Conservation (phyloP, 2,113 vertebrate species). For the Eurystomus gularis region DNA sequence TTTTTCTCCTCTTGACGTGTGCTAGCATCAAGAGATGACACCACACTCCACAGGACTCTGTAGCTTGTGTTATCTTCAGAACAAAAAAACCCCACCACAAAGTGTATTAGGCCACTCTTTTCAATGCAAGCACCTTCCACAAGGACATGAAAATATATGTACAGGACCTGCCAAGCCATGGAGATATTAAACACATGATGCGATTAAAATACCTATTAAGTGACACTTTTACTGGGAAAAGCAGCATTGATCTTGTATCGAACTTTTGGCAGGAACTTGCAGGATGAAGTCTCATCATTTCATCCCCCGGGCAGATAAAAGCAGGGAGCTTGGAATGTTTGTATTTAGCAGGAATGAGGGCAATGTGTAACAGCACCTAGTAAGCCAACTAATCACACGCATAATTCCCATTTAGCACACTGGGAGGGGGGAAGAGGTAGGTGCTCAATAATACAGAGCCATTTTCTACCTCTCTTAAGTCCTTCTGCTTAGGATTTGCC, state of each 20-base stretch:
- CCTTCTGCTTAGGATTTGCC: neutral
- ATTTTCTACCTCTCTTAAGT: neutral
- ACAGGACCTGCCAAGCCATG: neutral
- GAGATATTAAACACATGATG: neutral
- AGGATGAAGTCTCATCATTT: neutral
- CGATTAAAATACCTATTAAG: neutral
- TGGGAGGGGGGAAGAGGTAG: neutral
- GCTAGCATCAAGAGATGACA: neutral
- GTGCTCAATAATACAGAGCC: rapidly evolving
- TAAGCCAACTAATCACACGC: rapidly evolving
- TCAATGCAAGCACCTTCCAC: neutral
- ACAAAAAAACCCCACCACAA: neutral
- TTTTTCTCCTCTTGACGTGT: neutral
- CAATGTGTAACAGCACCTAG: neutral
- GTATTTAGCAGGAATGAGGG: neutral
- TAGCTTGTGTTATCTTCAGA: neutral
- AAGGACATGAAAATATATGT: neutral
- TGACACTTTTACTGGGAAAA: neutral
- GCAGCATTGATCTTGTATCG: neutral
- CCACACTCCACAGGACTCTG: neutral
- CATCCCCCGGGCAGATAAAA: neutral
- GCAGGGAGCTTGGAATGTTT: neutral
- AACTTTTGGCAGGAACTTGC: neutral
- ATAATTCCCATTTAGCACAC: neutral
- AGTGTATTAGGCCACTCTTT: neutral